Evolutionary conservation across 2,113 vertebrate species (phyloP).

Genomic region (Pleuronectes platessa): DNA sequence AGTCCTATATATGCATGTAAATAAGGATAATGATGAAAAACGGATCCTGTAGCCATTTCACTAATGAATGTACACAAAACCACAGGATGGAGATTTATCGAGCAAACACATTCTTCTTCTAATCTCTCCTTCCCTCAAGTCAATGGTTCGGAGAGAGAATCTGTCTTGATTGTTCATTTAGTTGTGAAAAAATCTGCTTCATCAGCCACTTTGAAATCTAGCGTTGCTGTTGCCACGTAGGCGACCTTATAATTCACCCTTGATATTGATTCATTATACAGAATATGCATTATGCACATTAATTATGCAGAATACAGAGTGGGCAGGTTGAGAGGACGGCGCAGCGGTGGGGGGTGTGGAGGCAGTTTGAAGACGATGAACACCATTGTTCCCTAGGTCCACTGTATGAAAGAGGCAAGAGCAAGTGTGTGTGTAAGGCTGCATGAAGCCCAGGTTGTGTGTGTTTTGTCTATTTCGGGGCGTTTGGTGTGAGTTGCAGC

Average conservation of each 20-base stretch:
- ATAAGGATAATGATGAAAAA: not conserved
- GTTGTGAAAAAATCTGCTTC: not conserved
- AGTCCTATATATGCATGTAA: slow-evolving; percentile 31
- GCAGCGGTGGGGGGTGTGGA: not conserved
- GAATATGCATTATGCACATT: not conserved
- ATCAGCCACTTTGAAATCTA: slow-evolving; percentile 13
- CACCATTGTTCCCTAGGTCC: not conserved
- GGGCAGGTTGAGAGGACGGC: slow-evolving; percentile 15
- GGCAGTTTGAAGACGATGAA: slow-evolving; percentile 3
- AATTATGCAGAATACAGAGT: not conserved
- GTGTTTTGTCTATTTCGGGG: not conserved
- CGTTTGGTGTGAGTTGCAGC: slow-evolving; percentile 11
- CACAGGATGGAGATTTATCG: slow-evolving; percentile 36
- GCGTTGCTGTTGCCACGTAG: not conserved
- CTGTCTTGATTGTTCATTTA: too few species aligned
- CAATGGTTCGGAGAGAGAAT: not conserved
- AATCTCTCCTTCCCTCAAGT: not conserved
- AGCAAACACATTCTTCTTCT: slow-evolving; percentile 18
- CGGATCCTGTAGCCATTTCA: slow-evolving; percentile 4
- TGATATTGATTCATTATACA: slow-evolving; percentile 28
- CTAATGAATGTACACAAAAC: slow-evolving; percentile 14
- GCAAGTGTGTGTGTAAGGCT: slow-evolving; percentile 2
- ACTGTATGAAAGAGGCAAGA: not conserved
- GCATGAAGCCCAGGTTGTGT: slow-evolving; percentile 15
- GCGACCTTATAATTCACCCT: slow-evolving; percentile 4